Conservation (phyloP, 2,888 invertebrate genomes). For the Pristionchus mayeri region DNA sequence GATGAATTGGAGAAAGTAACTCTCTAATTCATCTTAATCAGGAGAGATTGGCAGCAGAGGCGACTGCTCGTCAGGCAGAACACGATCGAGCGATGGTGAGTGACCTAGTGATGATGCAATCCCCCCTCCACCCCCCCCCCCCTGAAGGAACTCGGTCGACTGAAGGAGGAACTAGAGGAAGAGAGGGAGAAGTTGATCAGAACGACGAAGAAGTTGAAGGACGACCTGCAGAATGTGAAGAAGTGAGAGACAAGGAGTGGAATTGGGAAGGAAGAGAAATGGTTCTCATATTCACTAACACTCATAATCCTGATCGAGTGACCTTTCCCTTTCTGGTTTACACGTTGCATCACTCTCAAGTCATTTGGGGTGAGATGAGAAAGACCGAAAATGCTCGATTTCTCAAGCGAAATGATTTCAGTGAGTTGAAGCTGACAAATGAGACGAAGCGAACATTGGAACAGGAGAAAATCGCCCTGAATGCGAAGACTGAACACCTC, state of each 20-base stretch:
- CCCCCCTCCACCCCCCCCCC: too few relatives aligned
- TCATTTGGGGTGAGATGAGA: too few relatives aligned
- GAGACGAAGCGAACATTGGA: conserved; percentile 76
- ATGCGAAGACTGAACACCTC: conserved; percentile 71
- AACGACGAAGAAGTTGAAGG: conserved; percentile 77
- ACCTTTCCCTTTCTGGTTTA: conserved; percentile 34
- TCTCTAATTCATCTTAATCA: conserved; percentile 50
- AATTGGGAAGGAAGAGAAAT: not conserved
- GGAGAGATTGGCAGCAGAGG: conserved; percentile 66
- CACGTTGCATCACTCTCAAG: not conserved
- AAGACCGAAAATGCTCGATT: not conserved
- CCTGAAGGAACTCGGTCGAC: conserved; percentile 75
- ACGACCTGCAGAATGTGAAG: conserved; percentile 76
- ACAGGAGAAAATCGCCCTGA: conserved; percentile 72
- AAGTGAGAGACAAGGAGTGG: conserved; percentile 52
- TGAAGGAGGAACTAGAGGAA: conserved; percentile 78
- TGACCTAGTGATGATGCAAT: too few relatives aligned
- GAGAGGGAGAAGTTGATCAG: conserved; percentile 78
- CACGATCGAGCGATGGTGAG: conserved; percentile 64
- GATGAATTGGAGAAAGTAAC: too few relatives aligned
- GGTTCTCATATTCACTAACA: conserved; percentile 9
- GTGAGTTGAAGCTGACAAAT: conserved; percentile 78
- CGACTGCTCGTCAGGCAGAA: conserved; percentile 63
- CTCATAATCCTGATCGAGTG: conserved; percentile 17
- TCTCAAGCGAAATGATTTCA: conserved; percentile 62